Conservation (phyloP, 2,888 invertebrate species). For the Byasa hedistus region DNA sequence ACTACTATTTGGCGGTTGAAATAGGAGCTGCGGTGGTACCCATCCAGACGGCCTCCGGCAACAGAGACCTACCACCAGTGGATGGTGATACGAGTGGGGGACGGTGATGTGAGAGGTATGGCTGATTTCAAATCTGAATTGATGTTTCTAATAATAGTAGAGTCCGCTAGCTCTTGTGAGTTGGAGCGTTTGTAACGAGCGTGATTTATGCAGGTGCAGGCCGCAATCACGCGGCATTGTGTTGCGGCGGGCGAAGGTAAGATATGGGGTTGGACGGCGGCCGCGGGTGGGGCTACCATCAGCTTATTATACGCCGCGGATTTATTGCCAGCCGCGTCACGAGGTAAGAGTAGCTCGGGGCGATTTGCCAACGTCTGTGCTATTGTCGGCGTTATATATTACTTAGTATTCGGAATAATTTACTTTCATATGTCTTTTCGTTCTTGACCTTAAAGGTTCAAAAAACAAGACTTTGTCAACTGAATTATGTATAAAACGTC, state of each 20-base stretch:
- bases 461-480: no score
- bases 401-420: constrained; percentile 27
- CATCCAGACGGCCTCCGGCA: no score
- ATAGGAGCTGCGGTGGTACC: no score
- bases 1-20: no score
- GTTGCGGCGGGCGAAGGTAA: constrained; percentile 42
- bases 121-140: no score
- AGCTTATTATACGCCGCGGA: constrained; percentile 30
- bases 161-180: constrained; percentile 32
- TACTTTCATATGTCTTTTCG: constrained; percentile 1
- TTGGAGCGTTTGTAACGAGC: constrained; percentile 41
- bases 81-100: no score
- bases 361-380: constrained; percentile 29
- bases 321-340: constrained; percentile 28
- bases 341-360: constrained; percentile 30
- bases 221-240: constrained; percentile 71
- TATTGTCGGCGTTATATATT: constrained; percentile 29
- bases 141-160: no score
- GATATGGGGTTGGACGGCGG: constrained; percentile 36
- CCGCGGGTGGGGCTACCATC: constrained; percentile 29
- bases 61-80: no score
- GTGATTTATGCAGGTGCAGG: constrained; percentile 69
- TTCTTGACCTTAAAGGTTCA: background rate
- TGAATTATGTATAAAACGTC: no score
- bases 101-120: no score